Conservation (phyloP, 1,140 invertebrate species). For the Metaphire vulgaris region DNA sequence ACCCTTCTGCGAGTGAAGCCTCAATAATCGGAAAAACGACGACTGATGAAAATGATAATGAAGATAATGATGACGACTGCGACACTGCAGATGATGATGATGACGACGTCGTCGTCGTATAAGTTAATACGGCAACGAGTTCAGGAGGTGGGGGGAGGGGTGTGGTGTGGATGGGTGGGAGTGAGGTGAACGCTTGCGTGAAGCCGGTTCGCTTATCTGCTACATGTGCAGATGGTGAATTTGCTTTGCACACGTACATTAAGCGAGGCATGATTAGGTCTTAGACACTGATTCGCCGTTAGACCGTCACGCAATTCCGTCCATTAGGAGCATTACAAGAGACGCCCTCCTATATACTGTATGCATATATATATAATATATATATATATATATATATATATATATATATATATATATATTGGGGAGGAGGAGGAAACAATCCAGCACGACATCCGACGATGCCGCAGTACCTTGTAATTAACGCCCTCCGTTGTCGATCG, state of each 20-base stretch:
- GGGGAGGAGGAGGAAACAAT: no score
- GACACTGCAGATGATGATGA: not conserved
- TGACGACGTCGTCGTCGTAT: not conserved
- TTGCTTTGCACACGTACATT: not conserved
- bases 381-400: no score
- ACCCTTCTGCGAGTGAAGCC: no score
- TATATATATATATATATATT: no score
- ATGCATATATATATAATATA: no score
- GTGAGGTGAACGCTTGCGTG: not conserved
- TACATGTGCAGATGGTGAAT: not conserved
- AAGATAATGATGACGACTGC: not conserved
- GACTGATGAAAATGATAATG: not conserved
- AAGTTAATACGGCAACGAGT: not conserved
- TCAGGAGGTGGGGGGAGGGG: not conserved
- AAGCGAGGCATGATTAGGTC: not conserved
- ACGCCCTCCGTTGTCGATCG: no score
- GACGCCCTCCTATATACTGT: no score
- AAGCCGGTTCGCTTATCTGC: not conserved
- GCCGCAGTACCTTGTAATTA: no score
- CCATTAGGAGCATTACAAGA: no score
- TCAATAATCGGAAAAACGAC: not conserved
- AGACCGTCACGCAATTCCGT: no score
- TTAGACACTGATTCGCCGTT: not conserved
- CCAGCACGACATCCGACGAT: no score
- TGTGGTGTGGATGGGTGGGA: no score